Base-by-base conservation (phyloP, 2,113 vertebrate genomes). In the Lycaon pictus region DNA sequence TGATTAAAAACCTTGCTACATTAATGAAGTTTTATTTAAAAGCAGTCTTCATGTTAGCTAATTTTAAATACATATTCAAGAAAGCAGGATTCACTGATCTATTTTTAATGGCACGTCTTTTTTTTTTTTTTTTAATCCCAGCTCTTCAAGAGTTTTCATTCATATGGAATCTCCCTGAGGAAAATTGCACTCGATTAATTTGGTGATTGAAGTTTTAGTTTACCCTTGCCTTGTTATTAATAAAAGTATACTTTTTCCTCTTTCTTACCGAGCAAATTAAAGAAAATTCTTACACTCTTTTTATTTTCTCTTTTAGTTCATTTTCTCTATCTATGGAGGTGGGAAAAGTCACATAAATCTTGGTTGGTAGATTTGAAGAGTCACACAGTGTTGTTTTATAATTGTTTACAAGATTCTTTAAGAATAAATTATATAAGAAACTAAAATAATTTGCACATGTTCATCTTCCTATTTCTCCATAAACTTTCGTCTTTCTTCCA, bases 111-210 rank as follows among this genome's bases (percentile, higher is more conserved):
- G 19, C 22, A 79, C 32, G 71, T 56, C 23, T 79, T 77, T 85
- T 69, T 82, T 12, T 85, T 69, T 82, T 12, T 80, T 27, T 58
- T 43, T 17, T 2, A 76, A 67, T 56, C 16, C 37, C 72, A 86
- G 35, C 12, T 95, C 92, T 88, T 94, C 4, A 72, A 58, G 35
- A 56, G 62, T 94, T 92, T 97, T 65, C 43, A 58, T 51, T 91
- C 11, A 37, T 27, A 27, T 94, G 16, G 69, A 79, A 53, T 88
- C 10, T 93, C 67, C 83, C 37, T 35, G 27, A 97, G 27, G 63
- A 92, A 79, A 92, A 83, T 16, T 90, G 17, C 27, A 71, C 69
- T 97, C 88, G n/a, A 79, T 71, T 56, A 83, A 92, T 87, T 43
- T 88, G n/a, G 29, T 88, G 76, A 51, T 62, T 25, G 11, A 77